Evolutionary conservation across 1,140 invertebrate genomes (phyloP), one percentile per base, ranked within the genome.

Genomic region (Nylanderia fulva): DNA sequence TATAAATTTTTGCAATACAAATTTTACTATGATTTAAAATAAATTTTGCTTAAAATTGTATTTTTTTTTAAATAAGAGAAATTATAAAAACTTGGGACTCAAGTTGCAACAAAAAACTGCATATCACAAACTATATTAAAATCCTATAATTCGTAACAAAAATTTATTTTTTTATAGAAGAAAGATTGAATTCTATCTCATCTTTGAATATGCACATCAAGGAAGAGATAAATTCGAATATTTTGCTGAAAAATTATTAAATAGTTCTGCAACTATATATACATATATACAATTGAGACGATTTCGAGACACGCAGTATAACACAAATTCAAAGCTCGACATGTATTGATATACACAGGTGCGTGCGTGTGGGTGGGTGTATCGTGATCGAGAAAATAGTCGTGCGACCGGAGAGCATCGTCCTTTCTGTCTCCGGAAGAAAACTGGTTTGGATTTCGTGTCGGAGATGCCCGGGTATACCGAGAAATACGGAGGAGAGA

Each of bases 381-480:
- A 27, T 33, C 11, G 18, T 54, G 48, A 86, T 84, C 45, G 56
- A 86, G 54, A 71, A 66, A 74, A 88, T 54, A 42, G 33, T 63
- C 7, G 21, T 15, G 42, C 52, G 54, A 68, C 68, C 29, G n/a
- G 24, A 66, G 80, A 80, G 45, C 76, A 83, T 69, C 60, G 76
- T 87, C 74, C 68, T 48, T 54, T 42, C 85, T 56, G 60, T 85
- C 45, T 58, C 45, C 61, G 52, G 39, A 85, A 88, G 83, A 88
- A 82, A 88, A 83, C 84, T 89, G 77, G 64, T 89, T 88, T 88
- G 76, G 45, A 86, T 89, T 86, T 89, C 56, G 84, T 77, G 69
- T 69, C 13, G 13, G 74, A 58, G 72, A 85, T 74, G 68, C 1
- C 36, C 33, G 52, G 45, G 48, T 33, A 39, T 54, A 21, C 58